phyloP scores from a whole-genome alignment of 2,113 vertebrate species.

The Sylvietta virens region DNA sequence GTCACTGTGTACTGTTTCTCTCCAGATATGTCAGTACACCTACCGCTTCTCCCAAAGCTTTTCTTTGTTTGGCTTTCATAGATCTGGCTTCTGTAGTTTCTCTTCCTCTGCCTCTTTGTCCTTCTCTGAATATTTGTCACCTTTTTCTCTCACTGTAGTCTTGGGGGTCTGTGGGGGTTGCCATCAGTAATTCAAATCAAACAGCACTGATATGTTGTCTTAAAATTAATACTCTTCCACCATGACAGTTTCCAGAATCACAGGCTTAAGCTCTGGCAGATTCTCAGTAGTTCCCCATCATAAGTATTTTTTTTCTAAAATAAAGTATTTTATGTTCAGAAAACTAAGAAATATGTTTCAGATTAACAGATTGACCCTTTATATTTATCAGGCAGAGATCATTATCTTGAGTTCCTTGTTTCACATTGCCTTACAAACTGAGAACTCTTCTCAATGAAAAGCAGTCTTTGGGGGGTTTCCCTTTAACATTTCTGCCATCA shows the following conservation, averaged over 20 bases:
- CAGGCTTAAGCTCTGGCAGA: fast-evolving
- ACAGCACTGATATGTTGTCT: neutral
- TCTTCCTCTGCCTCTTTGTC: neutral
- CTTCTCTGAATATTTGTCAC: neutral
- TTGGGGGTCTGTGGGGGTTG: neutral
- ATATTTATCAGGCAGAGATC: neutral
- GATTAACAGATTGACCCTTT: neutral
- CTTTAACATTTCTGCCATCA: neutral
- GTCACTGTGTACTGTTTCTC: fast-evolving
- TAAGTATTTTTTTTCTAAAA: neutral
- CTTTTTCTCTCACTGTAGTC: neutral
- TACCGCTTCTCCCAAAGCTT: neutral
- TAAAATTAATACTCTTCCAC: neutral
- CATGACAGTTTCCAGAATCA: neutral
- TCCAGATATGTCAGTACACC: neutral
- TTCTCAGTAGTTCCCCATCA: neutral
- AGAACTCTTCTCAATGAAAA: neutral
- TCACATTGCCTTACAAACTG: neutral
- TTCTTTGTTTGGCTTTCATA: neutral
- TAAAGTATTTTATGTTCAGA: neutral
- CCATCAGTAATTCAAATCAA: neutral
- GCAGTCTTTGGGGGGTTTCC: neutral
- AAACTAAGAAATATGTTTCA: neutral
- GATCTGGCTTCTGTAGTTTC: neutral
- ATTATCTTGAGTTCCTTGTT: neutral